These are phyloP conservation scores for Brachyopa scutellaris DNA, from an alignment of 2,888 invertebrate genomes.

Conservation along the genomic window DNA sequence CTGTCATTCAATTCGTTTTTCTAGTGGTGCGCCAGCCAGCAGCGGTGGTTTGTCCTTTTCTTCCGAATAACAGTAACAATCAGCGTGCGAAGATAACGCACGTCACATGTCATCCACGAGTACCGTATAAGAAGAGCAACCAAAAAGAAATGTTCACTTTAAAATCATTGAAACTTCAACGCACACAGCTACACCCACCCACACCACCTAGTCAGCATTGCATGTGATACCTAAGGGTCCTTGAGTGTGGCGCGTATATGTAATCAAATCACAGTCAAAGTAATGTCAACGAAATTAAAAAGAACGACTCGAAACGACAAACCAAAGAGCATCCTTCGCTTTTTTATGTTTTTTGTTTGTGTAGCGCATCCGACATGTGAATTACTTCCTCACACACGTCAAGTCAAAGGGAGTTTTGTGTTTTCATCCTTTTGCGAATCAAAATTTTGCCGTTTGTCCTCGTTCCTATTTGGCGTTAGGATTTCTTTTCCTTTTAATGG, in stretches of 20 bases:
- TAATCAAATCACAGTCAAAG: slow-evolving; percentile 71
- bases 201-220: slow-evolving; percentile 24
- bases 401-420: slow-evolving; percentile 37
- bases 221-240: slow-evolving; percentile 62
- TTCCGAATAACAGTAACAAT: slow-evolving; percentile 19
- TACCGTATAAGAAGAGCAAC: slow-evolving; percentile 12
- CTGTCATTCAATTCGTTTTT: slow-evolving; percentile 56
- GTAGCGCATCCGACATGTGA: slow-evolving; percentile 46
- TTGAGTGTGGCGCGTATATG: slow-evolving; percentile 47
- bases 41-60: slow-evolving; percentile 32
- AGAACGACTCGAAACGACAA: slow-evolving; percentile 50
- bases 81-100: slow-evolving; percentile 70
- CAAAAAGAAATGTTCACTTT: slow-evolving; percentile 55
- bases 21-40: slow-evolving; percentile 8
- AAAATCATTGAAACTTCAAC: slow-evolving; percentile 36
- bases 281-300: slow-evolving; percentile 70
- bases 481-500: too few relatives aligned
- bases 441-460: slow-evolving; percentile 20
- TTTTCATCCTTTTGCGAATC: slow-evolving; percentile 54
- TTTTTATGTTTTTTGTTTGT: slow-evolving; percentile 14
- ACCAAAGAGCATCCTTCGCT: slow-evolving; percentile 56
- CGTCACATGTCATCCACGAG: slow-evolving; percentile 61
- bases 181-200: slow-evolving; percentile 4
- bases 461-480: slow-evolving; percentile 10
- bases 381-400: slow-evolving; percentile 65